Conservation (phyloP, 1,140 invertebrate genomes). For the Bombus picipes region DNA sequence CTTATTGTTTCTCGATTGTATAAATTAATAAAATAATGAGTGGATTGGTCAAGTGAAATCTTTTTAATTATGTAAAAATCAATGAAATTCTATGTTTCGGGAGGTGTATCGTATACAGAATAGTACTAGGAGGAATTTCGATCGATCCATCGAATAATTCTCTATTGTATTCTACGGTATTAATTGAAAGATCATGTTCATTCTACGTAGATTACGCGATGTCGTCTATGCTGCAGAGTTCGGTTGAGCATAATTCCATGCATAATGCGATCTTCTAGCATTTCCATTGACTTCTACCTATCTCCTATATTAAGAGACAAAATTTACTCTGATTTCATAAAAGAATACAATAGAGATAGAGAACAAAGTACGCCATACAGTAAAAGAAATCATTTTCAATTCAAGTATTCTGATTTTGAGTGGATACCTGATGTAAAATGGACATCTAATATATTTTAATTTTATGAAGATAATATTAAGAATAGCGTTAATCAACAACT, state of each 20-base stretch:
- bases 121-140: background rate
- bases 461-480: too few relatives aligned
- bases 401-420: too few relatives aligned
- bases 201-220: background rate
- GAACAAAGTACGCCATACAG: too few relatives aligned
- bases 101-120: background rate
- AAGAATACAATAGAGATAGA: background rate
- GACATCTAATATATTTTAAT: too few relatives aligned
- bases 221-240: background rate
- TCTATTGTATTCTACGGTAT: background rate
- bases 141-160: background rate
- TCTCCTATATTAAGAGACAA: background rate
- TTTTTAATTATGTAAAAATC: background rate
- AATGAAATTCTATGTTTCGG: background rate
- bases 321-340: background rate
- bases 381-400: background rate
- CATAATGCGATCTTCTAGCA: background rate
- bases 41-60: background rate
- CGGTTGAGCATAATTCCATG: background rate
- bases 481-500: too few relatives aligned
- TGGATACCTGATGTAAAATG: too few relatives aligned
- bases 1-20: background rate
- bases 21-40: background rate
- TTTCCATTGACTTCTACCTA: background rate
- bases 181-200: background rate